Conservation (phyloP, 2,888 invertebrate species). For the Camptogramma bilineatum region DNA sequence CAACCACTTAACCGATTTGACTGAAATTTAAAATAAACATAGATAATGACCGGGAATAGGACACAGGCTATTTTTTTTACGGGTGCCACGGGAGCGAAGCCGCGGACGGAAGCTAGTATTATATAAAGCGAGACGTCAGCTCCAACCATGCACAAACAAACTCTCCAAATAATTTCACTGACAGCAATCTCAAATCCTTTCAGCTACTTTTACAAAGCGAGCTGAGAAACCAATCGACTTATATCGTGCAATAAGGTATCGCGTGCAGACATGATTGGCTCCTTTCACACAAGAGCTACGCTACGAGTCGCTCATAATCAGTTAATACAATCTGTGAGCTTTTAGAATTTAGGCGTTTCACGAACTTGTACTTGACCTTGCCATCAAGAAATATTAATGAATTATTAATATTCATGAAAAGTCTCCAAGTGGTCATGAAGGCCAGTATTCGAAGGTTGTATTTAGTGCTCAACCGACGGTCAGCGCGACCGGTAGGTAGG, state of each 20-base stretch:
- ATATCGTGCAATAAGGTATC: constrained; percentile 28
- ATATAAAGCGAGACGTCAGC: background rate
- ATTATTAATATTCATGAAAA: constrained; percentile 27
- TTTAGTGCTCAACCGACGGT: too few species aligned
- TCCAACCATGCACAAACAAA: background rate
- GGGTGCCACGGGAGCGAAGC: too few species aligned
- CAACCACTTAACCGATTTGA: too few species aligned
- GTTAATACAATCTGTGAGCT: constrained; percentile 43
- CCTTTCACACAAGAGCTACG: constrained; percentile 37
- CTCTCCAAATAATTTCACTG: background rate
- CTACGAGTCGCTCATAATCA: constrained; percentile 40
- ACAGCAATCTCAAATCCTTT: constrained; percentile 14
- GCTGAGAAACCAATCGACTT: constrained; percentile 20
- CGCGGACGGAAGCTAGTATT: too few species aligned
- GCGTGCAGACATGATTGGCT: constrained; percentile 43
- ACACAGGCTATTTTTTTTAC: too few species aligned
- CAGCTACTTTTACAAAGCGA: constrained; percentile 8
- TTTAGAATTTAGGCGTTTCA: constrained; percentile 21
- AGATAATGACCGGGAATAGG: too few species aligned
- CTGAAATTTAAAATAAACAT: too few species aligned
- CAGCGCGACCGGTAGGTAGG: too few species aligned
- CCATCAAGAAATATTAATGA: constrained; percentile 29
- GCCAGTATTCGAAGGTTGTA: background rate
- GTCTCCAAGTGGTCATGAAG: constrained; percentile 31
- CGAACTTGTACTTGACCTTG: constrained; percentile 29